Evolutionary conservation across 2,113 vertebrate species (phyloP), one percentile per base, ranked within the genome.

Genomic region (Uropsilus gracilis): DNA sequence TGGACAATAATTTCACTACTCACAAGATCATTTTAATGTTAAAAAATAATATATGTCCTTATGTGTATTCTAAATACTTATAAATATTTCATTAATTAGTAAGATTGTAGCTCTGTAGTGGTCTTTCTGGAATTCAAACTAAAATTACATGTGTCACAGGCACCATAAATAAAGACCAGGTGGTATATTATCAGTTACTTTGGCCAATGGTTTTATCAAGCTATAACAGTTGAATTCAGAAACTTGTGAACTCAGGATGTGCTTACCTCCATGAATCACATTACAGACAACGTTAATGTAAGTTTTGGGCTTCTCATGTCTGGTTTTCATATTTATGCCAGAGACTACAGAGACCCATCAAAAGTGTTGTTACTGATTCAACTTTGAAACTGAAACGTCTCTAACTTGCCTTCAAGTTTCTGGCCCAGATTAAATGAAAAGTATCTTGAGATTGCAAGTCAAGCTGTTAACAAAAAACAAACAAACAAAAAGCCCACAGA

Each of bases 391-490:
- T 9, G 82, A 92, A 93, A 85, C 24, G 17, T 81, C 81, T 85
- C 26, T 92, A 39, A 42, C 34, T 12, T 86, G 59, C 32, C 71
- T 91, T 90, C 46, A 71, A 83, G 77, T 18, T 89, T 89, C 55
- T 78, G 46, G 78, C 73, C 84, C 69, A 57, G 30, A 75, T 80
- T 80, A 86, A 88, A 46, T 53, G 57, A 94, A 94, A 82, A 86
- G 28, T 86, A 71, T 94, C 37, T 94, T 89, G 46, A 71, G 80
- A 96, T 68, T 86, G 53, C 6, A 18, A 95, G 34, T 93, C 44
- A 83, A 91, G 50, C 77, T 90, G 69, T 95, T 90, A 92, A 86
- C 69, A 84, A 55, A 73, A 91, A 94, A 63, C 63, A 90, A 94
- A 95, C 32, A 90, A 90, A 61, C 63, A 89, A 50, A 85, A 87